These are phyloP conservation scores for Elysia crispata DNA, from an alignment of 2,888 invertebrate species.

Conservation along the genomic window DNA sequence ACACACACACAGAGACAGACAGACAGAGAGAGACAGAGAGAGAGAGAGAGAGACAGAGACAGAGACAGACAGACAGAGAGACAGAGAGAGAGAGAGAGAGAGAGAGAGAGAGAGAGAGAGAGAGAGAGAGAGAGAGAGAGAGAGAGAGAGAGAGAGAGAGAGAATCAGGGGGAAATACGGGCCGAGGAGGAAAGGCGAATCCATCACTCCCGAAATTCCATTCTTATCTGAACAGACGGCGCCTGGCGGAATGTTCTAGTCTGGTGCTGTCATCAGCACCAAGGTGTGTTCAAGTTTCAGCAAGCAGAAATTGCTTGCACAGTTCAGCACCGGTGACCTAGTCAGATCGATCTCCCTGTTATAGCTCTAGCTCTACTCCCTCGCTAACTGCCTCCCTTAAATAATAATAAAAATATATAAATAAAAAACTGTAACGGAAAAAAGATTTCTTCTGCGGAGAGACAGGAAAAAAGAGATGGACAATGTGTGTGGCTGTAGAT, in stretches of 20 bases:
- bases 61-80: conserved; percentile 19
- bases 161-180: too few species aligned
- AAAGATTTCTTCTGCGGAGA: background rate
- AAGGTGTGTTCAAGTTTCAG: too few species aligned
- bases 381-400: background rate
- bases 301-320: too few species aligned
- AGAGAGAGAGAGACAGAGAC: background rate
- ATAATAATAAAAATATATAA: background rate
- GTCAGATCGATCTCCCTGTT: too few species aligned
- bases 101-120: background rate
- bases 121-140: background rate
- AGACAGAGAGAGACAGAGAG: background rate
- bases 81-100: conserved; percentile 23
- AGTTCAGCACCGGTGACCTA: too few species aligned
- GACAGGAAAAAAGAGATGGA: conserved; percentile 19
- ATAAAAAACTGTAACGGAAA: background rate
- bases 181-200: background rate
- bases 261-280: too few species aligned
- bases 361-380: too few species aligned
- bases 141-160: background rate
- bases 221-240: too few species aligned
- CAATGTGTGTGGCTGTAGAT: background rate
- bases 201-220: too few species aligned
- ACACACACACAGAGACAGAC: conserved; percentile 23
- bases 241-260: too few species aligned